Evolutionary conservation across 2,113 vertebrate genomes (phyloP), one percentile per base, ranked within the genome.

Genomic region (Cryptotis parvus): DNA sequence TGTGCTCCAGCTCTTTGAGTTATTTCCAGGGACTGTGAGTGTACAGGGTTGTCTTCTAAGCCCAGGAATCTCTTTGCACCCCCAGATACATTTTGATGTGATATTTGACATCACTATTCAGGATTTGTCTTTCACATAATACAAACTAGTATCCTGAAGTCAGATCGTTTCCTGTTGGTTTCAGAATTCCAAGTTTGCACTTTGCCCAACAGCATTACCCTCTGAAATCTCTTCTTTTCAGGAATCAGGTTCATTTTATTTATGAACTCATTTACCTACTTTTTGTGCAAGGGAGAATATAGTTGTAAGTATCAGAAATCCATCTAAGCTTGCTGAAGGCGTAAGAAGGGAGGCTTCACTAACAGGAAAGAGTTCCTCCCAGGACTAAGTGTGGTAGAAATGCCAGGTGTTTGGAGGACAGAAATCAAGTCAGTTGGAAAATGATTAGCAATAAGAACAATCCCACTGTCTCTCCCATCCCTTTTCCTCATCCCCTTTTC

Each of bases 181-280:
- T 31, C 24, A 79, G n/a, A 33, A 11, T 80, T 82, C 31, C 80
- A 86, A 89, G 22, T 88, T 89, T 84, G 84, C n/a, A 27, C 80
- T 20, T 89, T 27, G 90, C n/a, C 14, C 4, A 61, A 27, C 31
- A 84, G 2, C 31, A 85, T 84, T 65, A 7, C 10, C 61, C 68
- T 58, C 0, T 79, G 66, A 68, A 90, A 73, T 18, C 15, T 86
- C 6, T 82, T 39, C 55, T 91, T 31, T 76, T 63, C 87, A 35
- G 91, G 83, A 88, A 89, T 24, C 55, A 58, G 16, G 55, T 58
- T 58, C 55, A 58, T 58, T 58, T n/a, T 24, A 58, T 58, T 58
- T 58, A 58, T 58, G 55, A 58, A 22, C 55, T 58, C 2, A 58
- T 3, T 58, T 58, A 58, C 55, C 22, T 58, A 58, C 55, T 58